Conservation (phyloP, 2,888 invertebrate species). For the Flabesymbios commensalis region DNA sequence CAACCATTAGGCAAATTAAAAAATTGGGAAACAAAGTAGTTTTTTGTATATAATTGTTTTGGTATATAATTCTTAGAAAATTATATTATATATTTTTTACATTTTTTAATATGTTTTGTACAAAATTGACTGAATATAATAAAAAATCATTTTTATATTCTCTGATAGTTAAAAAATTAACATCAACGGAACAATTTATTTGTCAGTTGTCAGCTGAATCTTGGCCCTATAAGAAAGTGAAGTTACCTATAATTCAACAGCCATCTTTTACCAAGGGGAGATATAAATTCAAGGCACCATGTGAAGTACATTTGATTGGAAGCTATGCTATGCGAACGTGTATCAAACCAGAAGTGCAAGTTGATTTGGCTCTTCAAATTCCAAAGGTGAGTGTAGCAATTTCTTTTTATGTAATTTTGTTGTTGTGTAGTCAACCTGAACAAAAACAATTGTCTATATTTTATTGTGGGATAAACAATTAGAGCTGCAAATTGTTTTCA, state of each 20-base stretch:
- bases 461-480: neutral
- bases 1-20: too few species aligned
- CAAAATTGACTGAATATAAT: too few species aligned
- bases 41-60: too few species aligned
- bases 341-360: conserved; percentile 69
- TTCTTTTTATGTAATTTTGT: neutral
- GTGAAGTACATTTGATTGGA: conserved; percentile 70
- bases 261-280: conserved; percentile 60
- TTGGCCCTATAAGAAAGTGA: neutral
- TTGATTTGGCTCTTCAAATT: conserved; percentile 77
- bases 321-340: conserved; percentile 71
- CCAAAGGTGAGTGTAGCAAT: conserved; percentile 66
- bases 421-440: neutral
- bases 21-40: too few species aligned
- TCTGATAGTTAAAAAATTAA: too few species aligned
- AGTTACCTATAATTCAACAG: neutral
- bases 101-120: too few species aligned
- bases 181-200: too few species aligned
- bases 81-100: too few species aligned
- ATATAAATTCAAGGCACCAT: conserved; percentile 73
- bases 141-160: too few species aligned
- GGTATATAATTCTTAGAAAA: too few species aligned
- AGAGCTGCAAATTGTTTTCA: neutral
- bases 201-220: neutral
- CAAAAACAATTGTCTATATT: neutral